These are phyloP conservation scores for Tricholaema leucomelas DNA, from an alignment of 2,113 vertebrate genomes.

Conservation along the genomic window DNA sequence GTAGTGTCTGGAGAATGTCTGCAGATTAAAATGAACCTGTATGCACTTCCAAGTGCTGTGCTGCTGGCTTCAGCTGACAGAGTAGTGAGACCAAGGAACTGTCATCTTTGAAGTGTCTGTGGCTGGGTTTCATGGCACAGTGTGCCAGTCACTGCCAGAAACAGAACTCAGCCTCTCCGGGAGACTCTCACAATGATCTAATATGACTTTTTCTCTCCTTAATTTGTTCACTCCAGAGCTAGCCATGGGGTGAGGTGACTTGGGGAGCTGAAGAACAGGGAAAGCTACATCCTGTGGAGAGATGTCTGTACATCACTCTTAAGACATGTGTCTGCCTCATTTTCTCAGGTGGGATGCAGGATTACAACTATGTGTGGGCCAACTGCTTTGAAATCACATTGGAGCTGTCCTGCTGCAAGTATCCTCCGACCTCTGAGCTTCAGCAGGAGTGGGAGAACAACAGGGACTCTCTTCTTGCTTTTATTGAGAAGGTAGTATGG, in stretches of 20 bases:
- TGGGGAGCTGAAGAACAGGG: not conserved
- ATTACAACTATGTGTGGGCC: constrained; percentile 94
- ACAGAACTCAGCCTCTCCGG: not conserved
- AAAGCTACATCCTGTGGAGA: rapidly evolving
- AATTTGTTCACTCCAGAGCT: not conserved
- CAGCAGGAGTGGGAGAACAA: constrained; percentile 92
- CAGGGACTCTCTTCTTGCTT: constrained; percentile 87
- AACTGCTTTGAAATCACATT: constrained; percentile 95
- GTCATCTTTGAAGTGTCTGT: not conserved
- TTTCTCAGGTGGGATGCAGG: constrained; percentile 93
- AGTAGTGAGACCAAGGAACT: not conserved
- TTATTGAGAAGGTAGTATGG: constrained; percentile 88
- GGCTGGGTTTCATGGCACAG: not conserved
- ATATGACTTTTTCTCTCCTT: not conserved
- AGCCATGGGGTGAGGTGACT: rapidly evolving
- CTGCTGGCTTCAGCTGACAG: not conserved
- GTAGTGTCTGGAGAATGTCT: not conserved
- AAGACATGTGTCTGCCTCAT: not conserved
- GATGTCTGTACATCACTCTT: not conserved
- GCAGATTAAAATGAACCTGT: not conserved
- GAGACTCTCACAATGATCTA: not conserved
- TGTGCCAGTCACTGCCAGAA: not conserved
- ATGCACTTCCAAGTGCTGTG: not conserved
- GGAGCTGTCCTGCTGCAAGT: constrained; percentile 97
- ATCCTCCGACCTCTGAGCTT: constrained; percentile 82